phyloP scores from a whole-genome alignment of 1,140 invertebrate genomes.

The Melitaea cinxia region DNA sequence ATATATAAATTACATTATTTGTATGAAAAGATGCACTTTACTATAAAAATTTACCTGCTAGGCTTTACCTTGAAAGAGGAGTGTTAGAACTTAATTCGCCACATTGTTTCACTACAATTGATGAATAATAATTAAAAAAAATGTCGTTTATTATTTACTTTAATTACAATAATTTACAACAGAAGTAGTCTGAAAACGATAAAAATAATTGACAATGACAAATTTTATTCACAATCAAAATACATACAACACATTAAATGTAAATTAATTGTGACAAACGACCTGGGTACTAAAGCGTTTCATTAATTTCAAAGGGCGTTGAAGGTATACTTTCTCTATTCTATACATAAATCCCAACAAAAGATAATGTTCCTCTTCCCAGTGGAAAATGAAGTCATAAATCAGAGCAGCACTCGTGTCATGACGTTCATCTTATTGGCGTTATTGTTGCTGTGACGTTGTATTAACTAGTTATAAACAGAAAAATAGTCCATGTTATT shows the following conservation, averaged over 20 bases:
- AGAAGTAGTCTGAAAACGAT: too few relatives aligned
- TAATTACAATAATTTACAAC: too few relatives aligned
- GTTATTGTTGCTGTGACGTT: conserved; percentile 41
- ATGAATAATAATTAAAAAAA: too few relatives aligned
- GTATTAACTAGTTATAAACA: conserved; percentile 29
- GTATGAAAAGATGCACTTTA: too few relatives aligned
- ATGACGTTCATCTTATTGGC: conserved; percentile 51
- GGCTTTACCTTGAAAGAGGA: too few relatives aligned
- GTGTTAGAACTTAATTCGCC: too few relatives aligned
- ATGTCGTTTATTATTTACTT: too few relatives aligned
- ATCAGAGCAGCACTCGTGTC: conserved; percentile 41
- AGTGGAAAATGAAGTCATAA: conserved; percentile 50
- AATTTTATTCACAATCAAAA: background rate
- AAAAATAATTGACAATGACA: background rate
- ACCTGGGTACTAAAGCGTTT: conserved; percentile 31
- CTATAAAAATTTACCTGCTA: too few relatives aligned
- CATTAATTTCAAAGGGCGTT: conserved; percentile 29
- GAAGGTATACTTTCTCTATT: conserved; percentile 36
- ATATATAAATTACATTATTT: too few relatives aligned
- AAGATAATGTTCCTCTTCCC: conserved; percentile 45
- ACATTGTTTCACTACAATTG: too few relatives aligned
- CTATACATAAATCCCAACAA: conserved; percentile 48
- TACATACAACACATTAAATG: conserved; percentile 2
- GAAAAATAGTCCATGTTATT: conserved; percentile 29
- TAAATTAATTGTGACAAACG: conserved; percentile 35